Conservation (phyloP, 2,888 invertebrate species). For the Hoplodrina ambigua region DNA sequence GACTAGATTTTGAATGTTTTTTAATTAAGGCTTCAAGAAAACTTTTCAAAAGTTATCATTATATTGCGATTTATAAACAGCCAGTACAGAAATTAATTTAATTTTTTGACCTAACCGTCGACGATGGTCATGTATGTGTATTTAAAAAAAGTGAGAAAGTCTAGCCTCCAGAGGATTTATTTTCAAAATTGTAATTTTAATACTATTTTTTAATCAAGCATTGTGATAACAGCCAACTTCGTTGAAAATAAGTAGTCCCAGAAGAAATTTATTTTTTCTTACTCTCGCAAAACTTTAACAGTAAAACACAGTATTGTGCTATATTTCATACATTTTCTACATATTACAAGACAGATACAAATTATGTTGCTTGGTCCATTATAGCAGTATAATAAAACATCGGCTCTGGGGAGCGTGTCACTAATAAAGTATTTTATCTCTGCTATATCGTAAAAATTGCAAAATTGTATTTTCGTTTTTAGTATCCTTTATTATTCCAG, state of each 20-base stretch:
- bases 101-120: no score
- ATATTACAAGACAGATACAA: slow-evolving; percentile 41
- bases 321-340: slow-evolving; percentile 33
- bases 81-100: no score
- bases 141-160: background rate
- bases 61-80: no score
- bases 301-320: slow-evolving; percentile 20
- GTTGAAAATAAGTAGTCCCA: slow-evolving; percentile 33
- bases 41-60: no score
- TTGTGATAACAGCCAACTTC: slow-evolving; percentile 21
- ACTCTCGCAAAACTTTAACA: slow-evolving; percentile 21
- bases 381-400: slow-evolving; percentile 43
- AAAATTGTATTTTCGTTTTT: slow-evolving; percentile 53
- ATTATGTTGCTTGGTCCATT: slow-evolving; percentile 38
- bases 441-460: slow-evolving; percentile 54
- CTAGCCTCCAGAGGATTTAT: background rate
- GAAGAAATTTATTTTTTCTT: slow-evolving; percentile 34
- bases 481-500: slow-evolving; percentile 39
- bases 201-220: slow-evolving; percentile 16
- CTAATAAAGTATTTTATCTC: slow-evolving; percentile 56
- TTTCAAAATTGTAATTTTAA: slow-evolving; percentile 22
- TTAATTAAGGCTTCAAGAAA: no score
- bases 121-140: no score
- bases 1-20: no score
- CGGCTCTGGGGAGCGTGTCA: slow-evolving; percentile 38